phyloP scores from a whole-genome alignment of 1,140 invertebrate species.

The Monomorium pharaonis region DNA sequence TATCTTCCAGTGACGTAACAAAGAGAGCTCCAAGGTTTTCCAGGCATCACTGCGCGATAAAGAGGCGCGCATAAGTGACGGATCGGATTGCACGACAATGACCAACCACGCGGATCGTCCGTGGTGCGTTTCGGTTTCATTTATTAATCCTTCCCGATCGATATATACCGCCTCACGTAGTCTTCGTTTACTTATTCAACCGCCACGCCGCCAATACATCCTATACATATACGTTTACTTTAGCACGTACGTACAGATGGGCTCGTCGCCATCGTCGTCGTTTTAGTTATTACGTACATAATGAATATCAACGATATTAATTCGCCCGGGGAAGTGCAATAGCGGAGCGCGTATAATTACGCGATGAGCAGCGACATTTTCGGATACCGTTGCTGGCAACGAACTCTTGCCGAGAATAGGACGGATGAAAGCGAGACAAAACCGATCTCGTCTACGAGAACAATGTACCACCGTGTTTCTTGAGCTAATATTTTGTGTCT shows the following conservation, averaged over 20 bases:
- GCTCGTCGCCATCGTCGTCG: neutral
- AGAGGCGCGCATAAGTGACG: neutral
- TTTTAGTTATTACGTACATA: neutral
- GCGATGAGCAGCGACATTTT: conserved; percentile 14
- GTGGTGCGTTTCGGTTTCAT: neutral
- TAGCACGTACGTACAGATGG: neutral
- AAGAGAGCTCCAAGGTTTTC: neutral
- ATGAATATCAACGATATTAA: conserved; percentile 26
- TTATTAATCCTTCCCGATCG: conserved; percentile 24
- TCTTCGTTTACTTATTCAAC: neutral
- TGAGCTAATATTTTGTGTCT: too few relatives aligned
- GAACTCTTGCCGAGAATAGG: conserved; percentile 15
- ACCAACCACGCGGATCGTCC: neutral
- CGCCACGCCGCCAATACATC: neutral
- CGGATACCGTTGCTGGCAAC: conserved; percentile 7
- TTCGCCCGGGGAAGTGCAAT: neutral
- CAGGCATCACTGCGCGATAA: neutral
- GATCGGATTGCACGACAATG: neutral
- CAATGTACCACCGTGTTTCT: neutral
- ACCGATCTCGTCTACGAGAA: neutral
- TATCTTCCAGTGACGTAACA: neutral
- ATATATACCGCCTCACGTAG: neutral
- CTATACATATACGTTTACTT: neutral
- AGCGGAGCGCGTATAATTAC: conserved; percentile 30
- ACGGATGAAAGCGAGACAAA: neutral